Base-by-base conservation (phyloP, 2,888 invertebrate genomes). In the Cremastinae sp. region DNA sequence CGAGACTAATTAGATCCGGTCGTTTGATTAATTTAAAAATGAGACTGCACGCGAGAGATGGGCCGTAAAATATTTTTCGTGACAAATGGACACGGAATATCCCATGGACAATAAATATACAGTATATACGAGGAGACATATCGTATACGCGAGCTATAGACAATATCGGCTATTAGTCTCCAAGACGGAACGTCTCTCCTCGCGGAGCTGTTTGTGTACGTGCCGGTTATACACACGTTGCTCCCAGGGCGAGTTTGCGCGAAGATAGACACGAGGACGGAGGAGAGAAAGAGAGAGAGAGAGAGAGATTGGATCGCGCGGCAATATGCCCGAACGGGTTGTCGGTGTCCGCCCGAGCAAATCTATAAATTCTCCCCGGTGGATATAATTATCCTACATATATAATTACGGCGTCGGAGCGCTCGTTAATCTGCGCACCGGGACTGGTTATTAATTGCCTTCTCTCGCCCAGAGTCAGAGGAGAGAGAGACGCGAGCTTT, bases 361-460 rank as follows among this genome's bases (percentile, higher is more conserved):
- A 82, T 83, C 78, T 81, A 81, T 82, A 81, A 82, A 82, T 81
- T 78, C 61, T 65, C 64, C 65, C 64, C 45, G 69, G 73, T 68
- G 74, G 73, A 77, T 79, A 79, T 77, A 78, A 78, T 76, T 80
- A 79, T 79, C 69, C 66, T 66, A 68, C 53, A 69, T 78, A 73
- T 69, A 79, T 79, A 82, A 81, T 81, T 80, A 79, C 79, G 75
- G 78, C 78, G 80, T 78, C 79, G 78, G 72, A 79, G 75, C 74
- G 72, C 75, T 71, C 80, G 78, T 82, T 80, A 82, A 81, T 82
- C 80, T 75, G 78, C 75, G 73, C 68, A 69, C 77, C 76, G 66
- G 74, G 62, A 71, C 64, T 65, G 68, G 77, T 82, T 81, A 82
- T 82, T 81, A 80, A 82, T 82, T 82, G 80, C 78, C 72, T 78